Percentiles rank a stretch among this genome's conserved stretches.
These are phyloP conservation scores for Dendrophyllia cribrosa DNA, from an alignment of 64 coral and sea anemone species.

Conservation along the genomic window DNA sequence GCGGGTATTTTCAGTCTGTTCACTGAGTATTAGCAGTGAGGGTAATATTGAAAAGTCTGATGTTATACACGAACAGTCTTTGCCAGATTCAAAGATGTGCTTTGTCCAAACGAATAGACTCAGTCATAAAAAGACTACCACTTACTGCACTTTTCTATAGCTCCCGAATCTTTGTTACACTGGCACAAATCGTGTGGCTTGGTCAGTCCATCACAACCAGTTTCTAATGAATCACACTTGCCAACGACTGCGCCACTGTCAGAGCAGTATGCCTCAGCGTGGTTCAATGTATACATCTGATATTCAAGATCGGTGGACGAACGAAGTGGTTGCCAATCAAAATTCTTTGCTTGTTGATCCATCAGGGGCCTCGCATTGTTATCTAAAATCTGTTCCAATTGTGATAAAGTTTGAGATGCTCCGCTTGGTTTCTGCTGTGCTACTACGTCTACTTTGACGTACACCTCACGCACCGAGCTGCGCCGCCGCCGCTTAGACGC, in stretches of 20 bases:
- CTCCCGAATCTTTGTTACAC: conserved; percentile 75
- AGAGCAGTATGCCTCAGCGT: conserved; percentile 89
- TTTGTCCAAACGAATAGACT: too few relatives aligned
- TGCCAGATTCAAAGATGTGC: too few relatives aligned
- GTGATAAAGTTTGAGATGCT: conserved; percentile 5
- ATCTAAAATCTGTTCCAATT: conserved; percentile 49
- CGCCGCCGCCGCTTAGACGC: conserved; percentile 56
- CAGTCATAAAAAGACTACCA: not conserved
- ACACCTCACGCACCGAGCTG: conserved; percentile 65
- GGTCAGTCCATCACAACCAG: conserved; percentile 60
- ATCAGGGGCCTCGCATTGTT: conserved; percentile 64
- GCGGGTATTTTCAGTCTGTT: too few relatives aligned
- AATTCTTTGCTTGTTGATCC: conserved; percentile 62
- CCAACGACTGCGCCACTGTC: conserved; percentile 82
- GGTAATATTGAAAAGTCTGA: too few relatives aligned
- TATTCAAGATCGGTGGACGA: conserved; percentile 47
- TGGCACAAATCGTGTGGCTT: conserved; percentile 56
- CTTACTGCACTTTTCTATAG: conserved; percentile 96
- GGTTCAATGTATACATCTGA: conserved; percentile 52
- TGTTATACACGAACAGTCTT: too few relatives aligned
- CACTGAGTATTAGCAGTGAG: too few relatives aligned
- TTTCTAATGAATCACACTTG: conserved; percentile 64
- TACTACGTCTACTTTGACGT: conserved; percentile 60
- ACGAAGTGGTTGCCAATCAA: conserved; percentile 74
- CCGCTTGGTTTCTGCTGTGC: conserved; percentile 14